Evolutionary conservation across 2,113 vertebrate species (phyloP).

Genomic region (Stomatorhinus ivindoensis): DNA sequence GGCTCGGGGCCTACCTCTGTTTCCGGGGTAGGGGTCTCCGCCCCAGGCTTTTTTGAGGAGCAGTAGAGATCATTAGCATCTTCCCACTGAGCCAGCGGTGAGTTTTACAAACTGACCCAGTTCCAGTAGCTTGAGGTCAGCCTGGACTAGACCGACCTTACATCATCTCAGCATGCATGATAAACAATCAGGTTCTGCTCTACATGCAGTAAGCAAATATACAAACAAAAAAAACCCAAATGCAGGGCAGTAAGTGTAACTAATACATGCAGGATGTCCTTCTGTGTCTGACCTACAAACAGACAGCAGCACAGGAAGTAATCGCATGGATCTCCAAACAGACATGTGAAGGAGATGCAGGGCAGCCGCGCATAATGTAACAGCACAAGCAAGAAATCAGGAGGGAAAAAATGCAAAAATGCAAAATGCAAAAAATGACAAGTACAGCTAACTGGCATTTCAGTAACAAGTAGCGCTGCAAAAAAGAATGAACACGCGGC

Average conservation of each 20-base stretch:
- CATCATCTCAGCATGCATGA: constrained; percentile 1
- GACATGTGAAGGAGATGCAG: background rate
- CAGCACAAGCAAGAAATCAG: background rate
- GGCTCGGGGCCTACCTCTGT: constrained; percentile 14
- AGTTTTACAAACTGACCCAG: background rate
- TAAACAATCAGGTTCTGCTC: background rate
- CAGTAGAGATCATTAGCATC: constrained; percentile 1
- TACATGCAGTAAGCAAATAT: background rate
- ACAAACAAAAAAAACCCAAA: background rate
- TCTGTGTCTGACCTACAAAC: background rate
- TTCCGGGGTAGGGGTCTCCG: constrained; percentile 22
- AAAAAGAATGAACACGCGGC: background rate
- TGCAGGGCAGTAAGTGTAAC: background rate
- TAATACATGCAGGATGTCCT: background rate
- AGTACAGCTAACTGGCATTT: background rate
- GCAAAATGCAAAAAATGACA: background rate
- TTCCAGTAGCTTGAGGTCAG: background rate
- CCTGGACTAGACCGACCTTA: background rate
- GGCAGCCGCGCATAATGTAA: background rate
- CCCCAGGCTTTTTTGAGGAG: constrained; percentile 16
- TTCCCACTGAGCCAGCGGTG: background rate
- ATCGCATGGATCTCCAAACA: background rate
- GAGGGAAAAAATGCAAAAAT: background rate
- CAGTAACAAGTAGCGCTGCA: background rate
- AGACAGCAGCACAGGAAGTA: background rate